These are phyloP conservation scores for Siniperca chuatsi DNA, from an alignment of 2,113 vertebrate genomes.

Conservation along the genomic window DNA sequence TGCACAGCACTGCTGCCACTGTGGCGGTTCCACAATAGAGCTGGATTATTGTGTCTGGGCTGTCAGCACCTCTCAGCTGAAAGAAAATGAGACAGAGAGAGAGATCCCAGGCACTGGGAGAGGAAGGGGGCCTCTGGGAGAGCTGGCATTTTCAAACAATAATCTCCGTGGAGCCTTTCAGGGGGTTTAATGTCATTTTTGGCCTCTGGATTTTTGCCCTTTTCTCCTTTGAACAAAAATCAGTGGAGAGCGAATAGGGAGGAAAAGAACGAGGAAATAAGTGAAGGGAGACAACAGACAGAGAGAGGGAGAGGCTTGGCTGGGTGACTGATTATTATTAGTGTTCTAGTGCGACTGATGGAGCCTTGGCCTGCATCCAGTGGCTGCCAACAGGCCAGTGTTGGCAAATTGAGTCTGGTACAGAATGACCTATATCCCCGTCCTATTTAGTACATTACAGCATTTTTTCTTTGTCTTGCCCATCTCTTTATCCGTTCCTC, in stretches of 20 bases:
- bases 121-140: constrained; percentile 38
- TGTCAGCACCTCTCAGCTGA: constrained; percentile 79
- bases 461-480: constrained; percentile 36
- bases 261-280: constrained; percentile 44
- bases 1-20: constrained; percentile 55
- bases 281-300: constrained; percentile 42
- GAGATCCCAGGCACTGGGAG: constrained; percentile 43
- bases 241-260: constrained; percentile 24
- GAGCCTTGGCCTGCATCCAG: constrained; percentile 71
- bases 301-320: constrained; percentile 28
- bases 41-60: constrained; percentile 79
- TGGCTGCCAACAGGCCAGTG: constrained; percentile 63
- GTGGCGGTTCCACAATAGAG: constrained; percentile 63
- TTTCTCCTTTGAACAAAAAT: constrained; percentile 70
- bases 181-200: constrained; percentile 77
- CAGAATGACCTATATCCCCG: constrained; percentile 77
- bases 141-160: constrained; percentile 75
- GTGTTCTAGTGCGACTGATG: constrained; percentile 63
- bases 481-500: constrained; percentile 14
- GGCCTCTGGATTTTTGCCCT: constrained; percentile 73
- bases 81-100: constrained; percentile 67
- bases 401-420: constrained; percentile 64
- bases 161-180: constrained; percentile 75
- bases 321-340: constrained; percentile 68
- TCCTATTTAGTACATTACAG: constrained; percentile 69